A percentile compares a stretch with the other conserved stretches of the same genome.
These are phyloP conservation scores for Aix galericulata DNA, from an alignment of 2,113 vertebrate genomes.

Conservation along the genomic window DNA sequence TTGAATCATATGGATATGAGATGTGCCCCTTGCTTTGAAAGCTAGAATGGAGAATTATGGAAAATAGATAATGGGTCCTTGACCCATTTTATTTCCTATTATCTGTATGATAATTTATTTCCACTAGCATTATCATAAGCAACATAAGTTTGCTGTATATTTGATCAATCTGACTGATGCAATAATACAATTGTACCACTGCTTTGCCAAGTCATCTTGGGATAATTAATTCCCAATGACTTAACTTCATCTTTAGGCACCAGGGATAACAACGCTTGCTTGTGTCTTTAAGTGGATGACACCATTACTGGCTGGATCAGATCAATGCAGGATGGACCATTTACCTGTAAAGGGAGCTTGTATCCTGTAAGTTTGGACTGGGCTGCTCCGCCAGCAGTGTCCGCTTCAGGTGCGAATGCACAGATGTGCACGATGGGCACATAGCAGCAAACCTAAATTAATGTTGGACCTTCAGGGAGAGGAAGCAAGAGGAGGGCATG, in stretches of 20 bases:
- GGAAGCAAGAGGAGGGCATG: conserved; percentile 25
- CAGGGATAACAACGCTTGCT: fast-evolving
- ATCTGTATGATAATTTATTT: neutral
- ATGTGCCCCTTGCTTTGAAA: neutral
- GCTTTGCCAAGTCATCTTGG: neutral
- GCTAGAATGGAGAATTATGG: neutral
- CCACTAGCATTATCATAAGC: neutral
- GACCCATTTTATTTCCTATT: neutral
- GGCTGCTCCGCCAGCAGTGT: neutral
- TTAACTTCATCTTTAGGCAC: neutral
- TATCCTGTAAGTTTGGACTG: fast-evolving
- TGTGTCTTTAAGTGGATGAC: neutral
- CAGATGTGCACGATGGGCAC: neutral
- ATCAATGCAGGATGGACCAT: neutral
- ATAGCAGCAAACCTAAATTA: neutral
- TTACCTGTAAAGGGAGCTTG: fast-evolving
- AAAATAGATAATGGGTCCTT: neutral
- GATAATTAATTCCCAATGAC: neutral
- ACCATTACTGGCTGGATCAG: neutral
- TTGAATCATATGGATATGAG: neutral
- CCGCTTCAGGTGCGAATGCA: neutral
- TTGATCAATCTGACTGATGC: neutral
- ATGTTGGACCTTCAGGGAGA: neutral
- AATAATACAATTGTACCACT: neutral
- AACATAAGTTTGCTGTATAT: neutral